Evolutionary conservation across 1,140 invertebrate genomes (phyloP), one percentile per base, ranked within the genome.

Genomic region (silkworm (Bombyx mori)): DNA sequence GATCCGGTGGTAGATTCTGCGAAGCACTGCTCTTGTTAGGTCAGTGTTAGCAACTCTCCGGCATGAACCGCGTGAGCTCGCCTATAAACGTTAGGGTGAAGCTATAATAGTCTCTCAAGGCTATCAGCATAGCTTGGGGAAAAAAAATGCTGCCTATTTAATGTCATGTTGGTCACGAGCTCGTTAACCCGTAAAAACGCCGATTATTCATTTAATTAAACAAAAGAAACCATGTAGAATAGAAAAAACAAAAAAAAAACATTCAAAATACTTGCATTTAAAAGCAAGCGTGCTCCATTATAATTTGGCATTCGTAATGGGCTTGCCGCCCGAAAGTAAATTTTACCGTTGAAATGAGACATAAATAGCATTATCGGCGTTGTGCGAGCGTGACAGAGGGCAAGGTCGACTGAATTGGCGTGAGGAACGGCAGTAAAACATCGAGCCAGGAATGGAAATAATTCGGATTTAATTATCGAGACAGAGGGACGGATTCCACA

Each of bases 261-360:
- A 47, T 53, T 42, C 47, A 12, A 47, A 52, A 53, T 45, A 53
- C 44, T 53, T 53, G 44, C 42, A 47, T 35, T 35, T 48, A 57
- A 52, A 50, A 44, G 18, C 56, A 26, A 62, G 58, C 62, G 58
- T 60, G 57, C 55, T 63, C 44, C 46, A 57, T 59, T 54, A 63
- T 57, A 63, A 60, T 63, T 60, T 63, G 58, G 54, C 50, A 58
- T 53, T 62, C 61, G 51, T 60, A 60, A 60, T 56, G 58, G 62
- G 54, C 59, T 54, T 63, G 54, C 62, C 57, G 46, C 54, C 58
- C 54, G 62, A 56, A 63, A 63, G 62, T 59, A 50, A 60, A 54
- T 60, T 59, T 63, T 55, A 42, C 52, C 57, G 22, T 59, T 35
- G 35, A 43, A 35, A 47, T 47, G 50, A 63, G 22, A 56, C 42